Percentiles rank a stretch among this genome's conserved stretches.
These are phyloP conservation scores for Ochotona curzoniae DNA, from an alignment of 2,113 vertebrate species.

Conservation along the genomic window DNA sequence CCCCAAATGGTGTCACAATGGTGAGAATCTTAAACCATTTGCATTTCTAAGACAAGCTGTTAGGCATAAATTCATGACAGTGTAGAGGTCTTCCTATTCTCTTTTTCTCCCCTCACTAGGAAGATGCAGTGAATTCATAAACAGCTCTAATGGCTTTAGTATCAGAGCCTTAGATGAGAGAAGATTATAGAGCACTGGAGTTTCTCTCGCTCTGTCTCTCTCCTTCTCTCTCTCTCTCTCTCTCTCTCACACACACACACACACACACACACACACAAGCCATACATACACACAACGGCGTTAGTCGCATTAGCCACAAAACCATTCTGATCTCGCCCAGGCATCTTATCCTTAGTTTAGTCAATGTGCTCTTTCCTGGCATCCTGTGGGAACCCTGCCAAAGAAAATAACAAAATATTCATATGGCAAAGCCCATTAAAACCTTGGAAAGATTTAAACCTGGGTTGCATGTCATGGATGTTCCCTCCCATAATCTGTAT, in stretches of 20 bases:
- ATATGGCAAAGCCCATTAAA: constrained; percentile 72
- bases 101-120: constrained; percentile 55
- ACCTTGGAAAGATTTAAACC: constrained; percentile 86
- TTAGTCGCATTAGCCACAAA: constrained; percentile 45
- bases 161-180: accelerated
- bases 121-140: constrained; percentile 75
- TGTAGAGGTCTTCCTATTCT: constrained; percentile 55
- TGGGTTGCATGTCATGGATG: constrained; percentile 78
- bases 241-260: constrained; percentile 38
- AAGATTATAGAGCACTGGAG: constrained; percentile 58
- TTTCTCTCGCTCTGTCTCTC: background rate
- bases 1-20: constrained; percentile 75
- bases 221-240: constrained; percentile 49
- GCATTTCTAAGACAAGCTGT: constrained; percentile 83
- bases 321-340: constrained; percentile 10
- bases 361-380: background rate
- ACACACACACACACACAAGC: background rate
- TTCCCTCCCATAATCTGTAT: constrained; percentile 89
- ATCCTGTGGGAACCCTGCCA: background rate
- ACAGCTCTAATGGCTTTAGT: constrained; percentile 58
- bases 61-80: constrained; percentile 82
- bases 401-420: constrained; percentile 68
- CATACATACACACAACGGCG: background rate
- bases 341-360: constrained; percentile 28
- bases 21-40: constrained; percentile 80